Base-by-base conservation (phyloP, 2,888 invertebrate genomes). In the Disparrhopalites patrizii region DNA sequence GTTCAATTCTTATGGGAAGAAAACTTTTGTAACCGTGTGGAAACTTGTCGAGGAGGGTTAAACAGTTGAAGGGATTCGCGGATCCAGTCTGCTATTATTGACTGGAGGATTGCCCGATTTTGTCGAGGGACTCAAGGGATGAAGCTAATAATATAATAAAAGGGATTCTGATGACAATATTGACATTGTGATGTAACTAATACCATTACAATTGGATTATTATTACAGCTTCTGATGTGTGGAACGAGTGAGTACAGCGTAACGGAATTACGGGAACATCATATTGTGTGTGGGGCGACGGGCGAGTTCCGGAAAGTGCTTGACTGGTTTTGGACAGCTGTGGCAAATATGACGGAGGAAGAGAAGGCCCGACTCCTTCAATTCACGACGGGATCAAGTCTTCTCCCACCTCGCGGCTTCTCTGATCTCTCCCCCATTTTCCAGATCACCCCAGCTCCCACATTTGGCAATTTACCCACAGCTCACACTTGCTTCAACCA, bases 401-500 rank as follows among this genome's bases (percentile, higher is more conserved):
- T 94, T 81, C 83, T 95, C 77, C 95, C 91, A 27, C 88, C 91
- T 0, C 93, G 92, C 33, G 95, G 94, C 15, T 95, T 95, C 81
- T 84, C 86, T 76, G 93, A 95, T 78, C 83, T 95, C 31, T 89
- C 87, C 80, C 96, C 96, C 1, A 86, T 91, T 66, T 93, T 95
- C 82, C 94, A 94, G 81, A 89, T 96, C 71, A 91, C 92, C 8
- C 90, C 93, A 8, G 90, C 93, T 58, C 91, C 92, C 0, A 89
- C 91, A 27, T 91, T 89, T 81, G 93, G 93, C 8, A 92, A 90
- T 77, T 82, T 96, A 76, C 95, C 95, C 55, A 93, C 93, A 1
- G 95, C 95, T 31, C 95, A 96, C 81, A 95, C 95, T n/a, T 75
- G 91, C 83, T 95, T 95, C 82, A 96, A 96, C 84, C 94, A 95